Percentiles rank a stretch among this genome's conserved stretches.
Evolutionary conservation across 2,888 invertebrate genomes (phyloP).

Genomic region (Atherix ibis): DNA sequence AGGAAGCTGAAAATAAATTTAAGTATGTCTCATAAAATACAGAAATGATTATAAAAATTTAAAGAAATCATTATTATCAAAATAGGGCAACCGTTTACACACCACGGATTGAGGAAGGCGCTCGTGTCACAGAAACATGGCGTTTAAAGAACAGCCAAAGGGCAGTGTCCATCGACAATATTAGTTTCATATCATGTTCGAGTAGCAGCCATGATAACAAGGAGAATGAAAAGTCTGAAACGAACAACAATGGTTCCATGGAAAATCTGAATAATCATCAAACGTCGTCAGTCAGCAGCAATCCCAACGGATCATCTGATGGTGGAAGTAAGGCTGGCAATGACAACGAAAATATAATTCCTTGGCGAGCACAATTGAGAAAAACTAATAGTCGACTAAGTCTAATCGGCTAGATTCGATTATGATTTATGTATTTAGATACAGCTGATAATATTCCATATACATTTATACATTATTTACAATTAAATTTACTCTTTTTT

Average conservation of each 20-base stretch:
- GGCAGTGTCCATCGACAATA: conserved; percentile 48
- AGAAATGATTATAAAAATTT: background rate
- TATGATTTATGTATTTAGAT: conserved; percentile 1
- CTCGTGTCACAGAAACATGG: conserved; percentile 35
- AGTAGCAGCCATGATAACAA: conserved; percentile 20
- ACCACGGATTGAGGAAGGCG: conserved; percentile 46
- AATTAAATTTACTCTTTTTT: background rate
- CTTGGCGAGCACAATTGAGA: conserved; percentile 76
- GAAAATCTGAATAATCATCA: conserved; percentile 11
- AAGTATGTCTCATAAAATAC: conserved; percentile 38
- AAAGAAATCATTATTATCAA: too few species aligned
- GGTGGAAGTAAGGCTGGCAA: conserved; percentile 23
- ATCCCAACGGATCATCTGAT: conserved; percentile 5
- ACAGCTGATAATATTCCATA: too few species aligned
- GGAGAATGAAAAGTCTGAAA: conserved; percentile 15
- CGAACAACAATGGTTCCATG: conserved; percentile 13
- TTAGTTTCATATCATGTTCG: conserved; percentile 32
- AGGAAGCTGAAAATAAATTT: conserved; percentile 57
- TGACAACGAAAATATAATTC: conserved; percentile 55
- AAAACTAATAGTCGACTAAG: conserved; percentile 83
- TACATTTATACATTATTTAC: background rate
- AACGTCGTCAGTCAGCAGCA: conserved; percentile 2
- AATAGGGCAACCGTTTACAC: conserved; percentile 52
- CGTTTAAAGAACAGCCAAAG: conserved; percentile 32
- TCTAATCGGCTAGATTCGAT: conserved; percentile 48